These are phyloP conservation scores for Tetranychus piercei DNA, from an alignment of 2,888 invertebrate species.

Conservation along the genomic window DNA sequence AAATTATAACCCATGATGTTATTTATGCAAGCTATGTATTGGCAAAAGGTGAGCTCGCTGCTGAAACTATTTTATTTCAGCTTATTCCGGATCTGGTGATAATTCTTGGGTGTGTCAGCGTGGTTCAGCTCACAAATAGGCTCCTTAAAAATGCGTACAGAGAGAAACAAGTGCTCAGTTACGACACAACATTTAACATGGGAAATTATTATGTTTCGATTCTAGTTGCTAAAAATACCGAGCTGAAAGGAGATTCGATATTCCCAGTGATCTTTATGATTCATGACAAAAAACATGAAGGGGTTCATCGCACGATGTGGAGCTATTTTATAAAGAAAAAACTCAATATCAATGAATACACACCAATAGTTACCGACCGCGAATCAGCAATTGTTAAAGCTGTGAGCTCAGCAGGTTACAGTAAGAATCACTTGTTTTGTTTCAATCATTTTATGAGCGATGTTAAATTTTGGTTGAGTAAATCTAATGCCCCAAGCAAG, in stretches of 20 bases:
- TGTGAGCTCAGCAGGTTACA: too few species aligned
- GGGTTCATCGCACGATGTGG: background rate
- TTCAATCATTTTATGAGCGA: too few species aligned
- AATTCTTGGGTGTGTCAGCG: too few species aligned
- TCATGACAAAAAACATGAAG: background rate
- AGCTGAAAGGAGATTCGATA: background rate
- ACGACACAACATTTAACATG: constrained; percentile 9
- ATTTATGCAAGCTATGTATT: too few species aligned
- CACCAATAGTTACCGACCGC: constrained; percentile 5
- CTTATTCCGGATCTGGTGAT: too few species aligned
- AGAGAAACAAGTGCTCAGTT: background rate
- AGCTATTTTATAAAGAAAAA: background rate
- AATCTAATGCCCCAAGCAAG: too few species aligned
- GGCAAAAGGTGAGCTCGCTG: too few species aligned
- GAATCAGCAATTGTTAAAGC: constrained; percentile 9
- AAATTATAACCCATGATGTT: too few species aligned
- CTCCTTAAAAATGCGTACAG: background rate
- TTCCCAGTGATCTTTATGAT: constrained; percentile 7
- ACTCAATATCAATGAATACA: background rate
- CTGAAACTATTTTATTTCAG: too few species aligned
- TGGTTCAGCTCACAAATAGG: too few species aligned
- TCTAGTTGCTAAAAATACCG: background rate
- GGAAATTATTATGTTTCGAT: constrained; percentile 3
- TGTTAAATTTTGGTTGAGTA: too few species aligned
- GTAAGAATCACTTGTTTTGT: too few species aligned